Evolutionary conservation across 2,888 invertebrate genomes (phyloP), one percentile per base, ranked within the genome.

Genomic region (Chorisops tibialis): DNA sequence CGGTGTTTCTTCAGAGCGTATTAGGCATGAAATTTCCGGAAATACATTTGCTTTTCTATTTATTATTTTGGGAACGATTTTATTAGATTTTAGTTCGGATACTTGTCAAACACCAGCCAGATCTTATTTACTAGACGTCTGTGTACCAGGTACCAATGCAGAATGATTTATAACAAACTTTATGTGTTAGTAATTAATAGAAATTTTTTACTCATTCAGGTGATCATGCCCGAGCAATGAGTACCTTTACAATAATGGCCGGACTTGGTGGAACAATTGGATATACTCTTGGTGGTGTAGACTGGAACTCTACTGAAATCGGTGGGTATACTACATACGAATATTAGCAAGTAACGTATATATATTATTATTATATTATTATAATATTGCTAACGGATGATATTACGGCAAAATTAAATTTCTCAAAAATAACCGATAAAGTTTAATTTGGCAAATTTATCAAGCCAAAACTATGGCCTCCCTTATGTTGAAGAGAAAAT

Each of bases 61-160:
- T 41, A 85, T 85, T 1, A 81, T 86, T 9, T 65, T 85, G 4
- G 86, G 85, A 16, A 83, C 84, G 56, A 81, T 85, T 2, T 68
- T 86, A 59, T 69, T 86, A 64, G 86, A 86, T 69, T 85, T 85
- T 68, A 81, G 84, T 73, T 84, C 85, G 16, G 86, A 86, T 70
- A 84, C 85, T 2, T 85, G 85, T 66, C 86, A 86, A 71, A 84
- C 84, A 43, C 86, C 86, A 1, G 80, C 84, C 2, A 75, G 86
- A 65, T 83, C 86, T 6, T 85, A 85, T 71, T 73, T 86, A 58
- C 73, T 86, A 47, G 86, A 86, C 67, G 81, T 85, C 63, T 82
- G 82, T 38, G 72, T 82, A 52, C 82, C 84, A n/a, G 74, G 77
- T 75, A n/a, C n/a, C n/a, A n/a, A n/a, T n/a, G n/a, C n/a, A n/a